Evolutionary conservation across 2,797 vertebrate species (phyloP).

Genomic region (Meda fulgida): DNA sequence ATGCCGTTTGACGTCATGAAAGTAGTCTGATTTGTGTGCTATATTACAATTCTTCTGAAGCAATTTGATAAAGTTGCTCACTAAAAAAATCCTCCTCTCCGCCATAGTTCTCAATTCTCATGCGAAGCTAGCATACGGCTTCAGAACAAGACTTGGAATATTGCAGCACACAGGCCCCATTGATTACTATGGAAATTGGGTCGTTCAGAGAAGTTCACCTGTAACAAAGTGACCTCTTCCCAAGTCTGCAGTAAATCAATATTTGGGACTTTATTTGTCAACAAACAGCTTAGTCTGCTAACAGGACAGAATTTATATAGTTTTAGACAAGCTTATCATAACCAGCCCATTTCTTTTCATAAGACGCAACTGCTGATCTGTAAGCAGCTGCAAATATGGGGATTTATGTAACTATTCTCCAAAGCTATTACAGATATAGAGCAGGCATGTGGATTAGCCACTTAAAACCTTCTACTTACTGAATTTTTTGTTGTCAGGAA

Average conservation of each 20-base stretch:
- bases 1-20: neutral
- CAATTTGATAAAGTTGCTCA: neutral
- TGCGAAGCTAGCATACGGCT: neutral
- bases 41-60: neutral
- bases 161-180: neutral
- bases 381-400: conserved; percentile 28
- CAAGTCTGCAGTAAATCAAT: conserved; percentile 22
- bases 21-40: neutral
- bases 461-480: conserved; percentile 34
- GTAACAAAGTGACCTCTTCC: conserved; percentile 16
- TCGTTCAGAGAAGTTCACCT: neutral
- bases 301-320: neutral
- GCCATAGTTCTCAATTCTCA: neutral
- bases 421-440: conserved; percentile 22
- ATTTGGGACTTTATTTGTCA: conserved; percentile 16
- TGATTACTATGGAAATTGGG: neutral
- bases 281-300: conserved; percentile 22
- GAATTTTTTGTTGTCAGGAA: conserved; percentile 46
- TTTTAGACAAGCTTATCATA: conserved; percentile 26
- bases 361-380: conserved; percentile 40
- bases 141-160: neutral
- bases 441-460: conserved; percentile 42
- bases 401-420: conserved; percentile 33
- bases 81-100: neutral
- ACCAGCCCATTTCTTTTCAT: conserved; percentile 35